Base-by-base conservation (phyloP, 2,113 vertebrate genomes). In the Percina caprodes region DNA sequence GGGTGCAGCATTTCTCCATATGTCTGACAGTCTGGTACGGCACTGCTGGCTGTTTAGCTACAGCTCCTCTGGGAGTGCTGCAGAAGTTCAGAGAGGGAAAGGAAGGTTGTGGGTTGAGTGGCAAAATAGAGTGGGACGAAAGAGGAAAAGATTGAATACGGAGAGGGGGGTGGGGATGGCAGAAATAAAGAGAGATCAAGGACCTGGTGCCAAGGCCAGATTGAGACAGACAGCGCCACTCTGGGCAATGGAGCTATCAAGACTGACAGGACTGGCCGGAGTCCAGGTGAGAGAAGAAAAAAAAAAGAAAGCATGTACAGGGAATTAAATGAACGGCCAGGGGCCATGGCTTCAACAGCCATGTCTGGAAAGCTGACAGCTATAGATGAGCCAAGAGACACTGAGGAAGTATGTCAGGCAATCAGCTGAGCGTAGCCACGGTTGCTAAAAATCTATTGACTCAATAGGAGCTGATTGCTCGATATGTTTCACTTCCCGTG, bases 221-320 rank as follows among this genome's bases (percentile, higher is more conserved):
- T 71, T 67, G 52, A 82, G 86, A 86, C 54, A 84, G 92, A 85
- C 82, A 70, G 71, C 80, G 67, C 45, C 85, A 83, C 86, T 88
- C 82, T 79, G 79, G 82, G 85, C 88, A 66, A 92, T 90, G 81
- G 85, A 93, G 92, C 93, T 91, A 92, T 94, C 90, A 83, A 48
- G 45, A 77, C 61, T 90, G 91, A 93, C 91, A 89, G 86, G 35
- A 35, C 86, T 92, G 92, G 91, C 93, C 56, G 3, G 9, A 35
- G 52, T 91, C 80, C 91, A 93, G 89, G 76, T 81, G 62, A 55
- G 58, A n/a, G 46, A 68, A 63, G 24, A 59, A 80, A 82, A 71
- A 68, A 67, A 66, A 48, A 73, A 79, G 77, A 85, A 74, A 79
- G 58, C 78, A 79, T 86, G 86, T 77, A 84, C 24, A 45, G 88